Evolutionary conservation across 2,113 vertebrate genomes (phyloP).

Genomic region (Strix uralensis): DNA sequence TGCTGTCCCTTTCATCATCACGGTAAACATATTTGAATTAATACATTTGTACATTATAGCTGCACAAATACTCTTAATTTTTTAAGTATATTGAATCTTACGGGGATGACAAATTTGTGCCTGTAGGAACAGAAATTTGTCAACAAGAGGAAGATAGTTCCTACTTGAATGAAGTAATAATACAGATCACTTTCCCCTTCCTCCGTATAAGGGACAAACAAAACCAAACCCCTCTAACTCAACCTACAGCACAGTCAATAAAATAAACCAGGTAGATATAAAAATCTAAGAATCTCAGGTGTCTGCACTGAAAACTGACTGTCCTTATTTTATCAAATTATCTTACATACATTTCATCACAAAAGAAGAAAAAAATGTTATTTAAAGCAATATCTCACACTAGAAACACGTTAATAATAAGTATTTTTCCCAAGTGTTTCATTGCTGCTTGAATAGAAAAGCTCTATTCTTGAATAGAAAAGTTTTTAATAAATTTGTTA

Average conservation of each 20-base stretch:
- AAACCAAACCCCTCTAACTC: neutral
- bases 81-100: neutral
- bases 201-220: neutral
- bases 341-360: neutral
- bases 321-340: neutral
- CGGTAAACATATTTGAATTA: conserved; percentile 69
- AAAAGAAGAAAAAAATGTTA: neutral
- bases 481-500: conserved; percentile 2
- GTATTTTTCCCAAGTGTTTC: neutral
- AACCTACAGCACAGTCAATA: neutral
- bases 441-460: conserved; percentile 1
- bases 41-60: neutral
- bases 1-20: conserved; percentile 85
- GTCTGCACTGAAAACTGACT: neutral
- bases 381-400: neutral
- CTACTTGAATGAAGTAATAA: neutral
- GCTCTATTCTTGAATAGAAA: neutral
- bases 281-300: neutral
- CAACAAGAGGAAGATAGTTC: neutral
- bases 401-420: neutral
- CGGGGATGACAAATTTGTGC: neutral
- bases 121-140: neutral
- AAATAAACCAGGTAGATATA: neutral
- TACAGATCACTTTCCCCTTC: neutral
- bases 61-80: neutral